A percentile compares a stretch with the other conserved stretches of the same genome.
These are phyloP conservation scores for Cheilosia pagana DNA, from an alignment of 2,888 invertebrate species.

Conservation along the genomic window DNA sequence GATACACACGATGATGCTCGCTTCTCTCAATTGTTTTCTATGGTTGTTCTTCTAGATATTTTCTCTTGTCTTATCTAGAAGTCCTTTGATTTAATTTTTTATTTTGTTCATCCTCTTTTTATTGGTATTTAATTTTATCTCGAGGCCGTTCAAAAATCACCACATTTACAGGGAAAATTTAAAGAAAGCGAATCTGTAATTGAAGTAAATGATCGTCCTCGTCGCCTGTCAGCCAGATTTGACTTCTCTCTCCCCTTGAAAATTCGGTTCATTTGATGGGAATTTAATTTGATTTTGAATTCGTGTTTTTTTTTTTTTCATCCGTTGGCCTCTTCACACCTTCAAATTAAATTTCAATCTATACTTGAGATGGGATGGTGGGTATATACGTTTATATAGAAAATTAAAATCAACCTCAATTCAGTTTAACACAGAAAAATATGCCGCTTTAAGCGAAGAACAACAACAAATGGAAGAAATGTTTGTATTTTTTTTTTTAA, in stretches of 20 bases:
- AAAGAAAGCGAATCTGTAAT: conserved; percentile 55
- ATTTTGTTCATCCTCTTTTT: conserved; percentile 16
- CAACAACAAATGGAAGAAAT: background rate
- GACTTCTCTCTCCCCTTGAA: background rate
- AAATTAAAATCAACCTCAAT: conserved; percentile 27
- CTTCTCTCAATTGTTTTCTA: conserved; percentile 20
- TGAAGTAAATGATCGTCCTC: conserved; percentile 55
- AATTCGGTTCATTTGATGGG: conserved; percentile 42
- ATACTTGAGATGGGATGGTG: conserved; percentile 8
- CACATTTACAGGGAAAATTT: conserved; percentile 15
- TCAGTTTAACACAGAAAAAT: background rate
- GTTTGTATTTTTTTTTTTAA: conserved; percentile 1
- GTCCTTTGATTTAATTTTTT: conserved; percentile 43
- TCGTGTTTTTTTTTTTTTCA: conserved; percentile 8
- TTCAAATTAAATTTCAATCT: conserved; percentile 46
- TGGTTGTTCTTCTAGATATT: background rate
- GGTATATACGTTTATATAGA: background rate
- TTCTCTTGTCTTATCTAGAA: conserved; percentile 25
- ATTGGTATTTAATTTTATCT: conserved; percentile 70
- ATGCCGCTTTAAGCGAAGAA: background rate
- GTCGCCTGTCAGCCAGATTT: conserved; percentile 17
- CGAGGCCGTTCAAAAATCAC: conserved; percentile 28
- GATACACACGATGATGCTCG: too few relatives aligned
- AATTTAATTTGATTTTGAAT: conserved; percentile 66
- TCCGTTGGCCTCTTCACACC: conserved; percentile 38